phyloP scores from a whole-genome alignment of 2,113 vertebrate genomes.

The Chloebia gouldiae region DNA sequence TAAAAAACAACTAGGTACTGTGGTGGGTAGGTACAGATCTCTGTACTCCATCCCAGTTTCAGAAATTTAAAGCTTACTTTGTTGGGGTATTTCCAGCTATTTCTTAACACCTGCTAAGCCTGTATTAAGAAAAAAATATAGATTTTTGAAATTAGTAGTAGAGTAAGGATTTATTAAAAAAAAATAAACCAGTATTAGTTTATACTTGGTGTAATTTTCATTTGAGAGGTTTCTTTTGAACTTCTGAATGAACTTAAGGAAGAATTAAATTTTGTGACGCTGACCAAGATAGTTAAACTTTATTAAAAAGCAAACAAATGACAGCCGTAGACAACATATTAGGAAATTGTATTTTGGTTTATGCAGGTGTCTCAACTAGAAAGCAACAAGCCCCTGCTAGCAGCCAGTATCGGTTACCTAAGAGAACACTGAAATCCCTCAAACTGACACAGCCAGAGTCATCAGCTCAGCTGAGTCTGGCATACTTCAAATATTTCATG shows the following conservation, averaged over 20 bases:
- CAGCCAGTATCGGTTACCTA: not conserved
- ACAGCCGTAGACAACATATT: not conserved
- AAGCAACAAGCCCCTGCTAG: not conserved
- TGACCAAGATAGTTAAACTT: not conserved
- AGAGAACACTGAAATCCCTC: not conserved
- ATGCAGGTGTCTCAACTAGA: not conserved
- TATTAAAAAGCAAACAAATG: not conserved
- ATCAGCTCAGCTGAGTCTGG: not conserved
- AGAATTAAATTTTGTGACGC: not conserved
- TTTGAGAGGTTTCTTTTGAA: not conserved
- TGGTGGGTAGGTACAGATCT: not conserved
- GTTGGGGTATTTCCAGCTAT: not conserved
- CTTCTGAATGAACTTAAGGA: not conserved
- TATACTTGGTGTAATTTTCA: not conserved
- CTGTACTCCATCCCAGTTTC: not conserved
- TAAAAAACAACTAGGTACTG: not conserved
- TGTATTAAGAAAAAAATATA: not conserved
- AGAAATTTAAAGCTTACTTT: not conserved
- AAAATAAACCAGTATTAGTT: not conserved
- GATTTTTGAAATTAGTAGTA: not conserved
- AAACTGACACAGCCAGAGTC: not conserved
- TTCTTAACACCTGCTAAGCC: not conserved
- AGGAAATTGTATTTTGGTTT: not conserved
- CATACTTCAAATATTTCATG: not conserved
- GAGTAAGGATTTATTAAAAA: not conserved